Conservation (phyloP, 2,113 vertebrate species). For the Rhagologus leucostigma region DNA sequence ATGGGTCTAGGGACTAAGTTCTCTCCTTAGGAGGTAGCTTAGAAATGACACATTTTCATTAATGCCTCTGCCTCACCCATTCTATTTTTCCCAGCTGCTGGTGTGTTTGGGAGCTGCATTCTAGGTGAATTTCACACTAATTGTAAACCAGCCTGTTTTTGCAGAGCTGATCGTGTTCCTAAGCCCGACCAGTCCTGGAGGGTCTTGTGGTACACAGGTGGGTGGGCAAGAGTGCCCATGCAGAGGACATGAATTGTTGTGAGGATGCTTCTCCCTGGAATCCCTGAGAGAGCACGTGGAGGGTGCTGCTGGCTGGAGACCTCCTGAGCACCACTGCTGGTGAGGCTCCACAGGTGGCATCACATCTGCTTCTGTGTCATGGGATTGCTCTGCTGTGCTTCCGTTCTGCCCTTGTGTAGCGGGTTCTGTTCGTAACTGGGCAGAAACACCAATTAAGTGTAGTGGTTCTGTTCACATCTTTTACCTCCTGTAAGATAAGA, state of each 20-base stretch:
- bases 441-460: too few species aligned
- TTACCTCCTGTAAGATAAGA: too few species aligned
- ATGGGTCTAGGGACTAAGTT: not conserved
- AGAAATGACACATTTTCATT: not conserved
- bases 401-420: not conserved
- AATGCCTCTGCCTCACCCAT: not conserved
- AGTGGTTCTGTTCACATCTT: too few species aligned
- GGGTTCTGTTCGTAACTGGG: too few species aligned
- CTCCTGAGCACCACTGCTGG: accelerated
- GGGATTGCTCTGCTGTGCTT: not conserved
- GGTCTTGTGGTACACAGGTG: too few species aligned
- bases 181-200: accelerated
- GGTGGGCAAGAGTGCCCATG: not conserved
- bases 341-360: not conserved
- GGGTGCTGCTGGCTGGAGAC: not conserved
- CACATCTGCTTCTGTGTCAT: accelerated
- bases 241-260: not conserved
- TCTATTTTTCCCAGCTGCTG: not conserved
- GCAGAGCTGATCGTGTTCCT: not conserved
- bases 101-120: not conserved
- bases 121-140: not conserved
- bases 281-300: accelerated
- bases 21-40: not conserved
- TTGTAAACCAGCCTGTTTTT: not conserved
- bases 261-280: not conserved